A percentile compares a stretch with the other conserved stretches of the same genome.
Conservation (phyloP, 2,888 invertebrate genomes). For the Pyrrhia umbra region DNA sequence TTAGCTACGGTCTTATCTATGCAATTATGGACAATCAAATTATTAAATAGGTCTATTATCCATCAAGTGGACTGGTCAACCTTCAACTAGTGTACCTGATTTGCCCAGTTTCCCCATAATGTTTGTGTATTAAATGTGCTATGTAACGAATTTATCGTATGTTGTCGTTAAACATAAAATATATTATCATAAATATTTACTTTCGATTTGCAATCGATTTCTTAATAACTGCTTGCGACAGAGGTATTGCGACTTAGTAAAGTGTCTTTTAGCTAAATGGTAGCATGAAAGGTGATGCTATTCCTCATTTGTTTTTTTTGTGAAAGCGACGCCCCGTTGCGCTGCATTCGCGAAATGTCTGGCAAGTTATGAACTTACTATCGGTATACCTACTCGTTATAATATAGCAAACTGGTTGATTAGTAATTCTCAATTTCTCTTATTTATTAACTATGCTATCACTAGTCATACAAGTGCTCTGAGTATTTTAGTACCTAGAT, state of each 20-base stretch:
- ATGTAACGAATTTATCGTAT: constrained; percentile 27
- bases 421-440: constrained; percentile 7
- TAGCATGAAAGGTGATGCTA: neutral
- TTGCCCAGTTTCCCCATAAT: constrained; percentile 45
- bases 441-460: neutral
- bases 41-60: constrained; percentile 46
- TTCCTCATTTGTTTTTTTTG: constrained; percentile 35
- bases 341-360: constrained; percentile 4
- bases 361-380: constrained; percentile 13
- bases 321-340: constrained; percentile 40
- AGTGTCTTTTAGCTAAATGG: constrained; percentile 3
- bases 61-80: constrained; percentile 57
- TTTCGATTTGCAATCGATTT: constrained; percentile 31
- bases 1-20: constrained; percentile 36
- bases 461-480: neutral
- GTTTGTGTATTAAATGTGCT: constrained; percentile 19
- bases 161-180: constrained; percentile 21
- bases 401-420: constrained; percentile 24
- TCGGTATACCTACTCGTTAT: constrained; percentile 24
- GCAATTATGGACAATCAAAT: constrained; percentile 50
- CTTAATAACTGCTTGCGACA: constrained; percentile 32
- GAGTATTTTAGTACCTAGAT: too few relatives aligned
- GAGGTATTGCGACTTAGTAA: constrained; percentile 12
- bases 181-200: constrained; percentile 45
- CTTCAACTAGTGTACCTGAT: constrained; percentile 51